phyloP scores from a whole-genome alignment of 2,888 invertebrate genomes.

The Carterocephalus palaemon region DNA sequence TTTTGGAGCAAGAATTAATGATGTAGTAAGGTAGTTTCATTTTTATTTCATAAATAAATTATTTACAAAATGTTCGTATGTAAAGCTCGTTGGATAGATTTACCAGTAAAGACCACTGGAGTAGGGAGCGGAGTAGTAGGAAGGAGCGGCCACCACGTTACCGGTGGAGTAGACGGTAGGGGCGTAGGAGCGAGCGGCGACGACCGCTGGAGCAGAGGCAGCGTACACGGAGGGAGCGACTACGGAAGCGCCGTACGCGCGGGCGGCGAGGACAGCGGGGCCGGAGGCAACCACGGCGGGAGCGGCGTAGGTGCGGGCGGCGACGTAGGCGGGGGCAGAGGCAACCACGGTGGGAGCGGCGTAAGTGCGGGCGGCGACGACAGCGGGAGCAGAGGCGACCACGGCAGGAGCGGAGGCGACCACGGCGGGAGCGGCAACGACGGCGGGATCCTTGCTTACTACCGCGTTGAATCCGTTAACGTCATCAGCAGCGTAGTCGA shows the following conservation, averaged over 20 bases:
- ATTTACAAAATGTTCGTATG: constrained; percentile 2
- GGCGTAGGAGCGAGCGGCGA: constrained; percentile 34
- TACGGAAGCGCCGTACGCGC: constrained; percentile 33
- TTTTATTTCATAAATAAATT: constrained; percentile 2
- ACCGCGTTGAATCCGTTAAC: constrained; percentile 79
- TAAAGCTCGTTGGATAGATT: constrained; percentile 21
- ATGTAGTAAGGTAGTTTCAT: too few species aligned
- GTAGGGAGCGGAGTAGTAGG: constrained; percentile 2
- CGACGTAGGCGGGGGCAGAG: constrained; percentile 34
- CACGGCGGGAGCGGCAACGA: constrained; percentile 52
- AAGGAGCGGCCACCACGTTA: constrained; percentile 20
- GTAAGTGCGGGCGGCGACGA: constrained; percentile 26
- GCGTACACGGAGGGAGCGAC: constrained; percentile 34
- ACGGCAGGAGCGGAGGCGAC: constrained; percentile 39
- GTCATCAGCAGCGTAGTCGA: constrained; percentile 78
- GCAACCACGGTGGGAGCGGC: constrained; percentile 34
- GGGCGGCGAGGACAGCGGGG: constrained; percentile 26
- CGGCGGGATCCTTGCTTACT: constrained; percentile 73
- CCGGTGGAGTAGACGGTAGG: constrained; percentile 19
- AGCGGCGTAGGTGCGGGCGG: constrained; percentile 36
- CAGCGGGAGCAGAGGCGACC: constrained; percentile 37
- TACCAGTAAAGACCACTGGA: constrained; percentile 22
- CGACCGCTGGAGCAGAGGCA: constrained; percentile 32
- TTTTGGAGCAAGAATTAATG: too few species aligned
- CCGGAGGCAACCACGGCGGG: constrained; percentile 33